Conservation (phyloP, 2,888 invertebrate genomes). For the Saturnia pavonia region DNA sequence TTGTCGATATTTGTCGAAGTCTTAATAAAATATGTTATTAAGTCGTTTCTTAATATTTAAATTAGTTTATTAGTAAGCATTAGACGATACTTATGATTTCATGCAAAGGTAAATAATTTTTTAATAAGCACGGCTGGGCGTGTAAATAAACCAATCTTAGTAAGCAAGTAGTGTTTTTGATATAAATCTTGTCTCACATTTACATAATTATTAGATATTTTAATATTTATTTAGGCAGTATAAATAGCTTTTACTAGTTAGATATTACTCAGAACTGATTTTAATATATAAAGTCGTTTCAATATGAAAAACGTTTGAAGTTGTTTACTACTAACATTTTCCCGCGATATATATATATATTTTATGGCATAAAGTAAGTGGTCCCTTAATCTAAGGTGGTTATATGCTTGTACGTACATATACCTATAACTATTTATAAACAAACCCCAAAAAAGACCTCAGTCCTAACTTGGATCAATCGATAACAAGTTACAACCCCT, state of each 20-base stretch:
- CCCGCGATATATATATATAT: no score
- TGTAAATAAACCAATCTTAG: constrained; percentile 1
- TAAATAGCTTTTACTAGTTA: background rate
- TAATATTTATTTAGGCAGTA: background rate
- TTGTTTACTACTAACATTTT: background rate
- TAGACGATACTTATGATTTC: background rate
- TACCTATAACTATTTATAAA: no score
- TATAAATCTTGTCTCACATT: background rate
- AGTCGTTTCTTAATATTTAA: background rate
- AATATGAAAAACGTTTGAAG: background rate
- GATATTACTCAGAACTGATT: background rate
- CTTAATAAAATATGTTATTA: background rate
- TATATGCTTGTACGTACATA: no score
- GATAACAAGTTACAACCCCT: no score
- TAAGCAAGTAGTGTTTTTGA: background rate
- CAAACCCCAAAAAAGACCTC: no score
- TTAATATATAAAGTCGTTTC: background rate
- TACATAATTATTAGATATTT: constrained; percentile 9
- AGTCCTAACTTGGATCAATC: no score
- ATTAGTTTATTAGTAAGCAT: background rate
- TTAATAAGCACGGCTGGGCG: background rate
- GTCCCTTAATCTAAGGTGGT: no score
- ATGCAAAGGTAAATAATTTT: background rate
- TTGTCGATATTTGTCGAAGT: constrained; percentile 27
- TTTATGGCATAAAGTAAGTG: no score